These are phyloP conservation scores for Propithecus perrieri DNA, from an alignment of 2,797 vertebrate species.

Conservation along the genomic window DNA sequence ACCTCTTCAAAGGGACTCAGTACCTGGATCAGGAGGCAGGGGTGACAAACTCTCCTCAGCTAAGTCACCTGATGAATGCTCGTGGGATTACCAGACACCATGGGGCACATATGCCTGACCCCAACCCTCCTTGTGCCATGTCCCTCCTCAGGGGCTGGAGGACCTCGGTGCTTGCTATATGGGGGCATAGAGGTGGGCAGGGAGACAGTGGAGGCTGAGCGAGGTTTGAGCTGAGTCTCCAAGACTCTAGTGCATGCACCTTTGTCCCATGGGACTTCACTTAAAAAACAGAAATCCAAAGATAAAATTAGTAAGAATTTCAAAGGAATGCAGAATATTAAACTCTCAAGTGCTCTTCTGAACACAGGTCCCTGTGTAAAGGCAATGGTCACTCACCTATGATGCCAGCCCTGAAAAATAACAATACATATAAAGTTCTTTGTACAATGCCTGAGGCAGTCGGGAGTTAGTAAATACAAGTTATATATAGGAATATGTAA, in stretches of 20 bases:
- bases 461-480: neutral
- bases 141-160: neutral
- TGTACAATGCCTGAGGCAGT: neutral
- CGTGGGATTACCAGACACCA: neutral
- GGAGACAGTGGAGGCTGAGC: neutral
- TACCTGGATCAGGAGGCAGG: neutral
- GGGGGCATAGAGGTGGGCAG: neutral
- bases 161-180: rapidly evolving
- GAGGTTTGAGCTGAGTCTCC: neutral
- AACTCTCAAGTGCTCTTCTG: neutral
- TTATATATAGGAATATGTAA: neutral
- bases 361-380: neutral
- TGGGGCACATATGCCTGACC: neutral
- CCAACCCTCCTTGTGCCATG: neutral
- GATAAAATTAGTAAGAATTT: neutral
- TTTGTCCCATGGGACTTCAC: neutral
- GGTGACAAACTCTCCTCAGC: neutral
- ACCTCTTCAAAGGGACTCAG: neutral
- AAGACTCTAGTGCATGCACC: neutral
- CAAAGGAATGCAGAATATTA: neutral
- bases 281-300: conserved; percentile 1
- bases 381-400: neutral
- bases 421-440: neutral
- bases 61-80: neutral
- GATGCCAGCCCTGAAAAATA: neutral